phyloP scores from a whole-genome alignment of 2,113 vertebrate genomes.

The Megalops atlanticus region DNA sequence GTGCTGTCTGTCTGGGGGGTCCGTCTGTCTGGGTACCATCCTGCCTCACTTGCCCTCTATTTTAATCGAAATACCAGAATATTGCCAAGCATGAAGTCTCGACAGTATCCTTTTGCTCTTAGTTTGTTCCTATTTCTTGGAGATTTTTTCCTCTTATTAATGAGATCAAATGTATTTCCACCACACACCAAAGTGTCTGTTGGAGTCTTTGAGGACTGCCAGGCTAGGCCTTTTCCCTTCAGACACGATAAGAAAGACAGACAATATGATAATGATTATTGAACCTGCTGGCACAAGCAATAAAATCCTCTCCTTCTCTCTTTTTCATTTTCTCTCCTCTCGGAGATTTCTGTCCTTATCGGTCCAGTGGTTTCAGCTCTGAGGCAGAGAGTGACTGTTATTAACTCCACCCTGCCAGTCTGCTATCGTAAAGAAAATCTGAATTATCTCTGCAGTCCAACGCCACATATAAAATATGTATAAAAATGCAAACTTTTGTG shows the following conservation, averaged over 20 bases:
- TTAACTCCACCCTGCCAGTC: constrained; percentile 42
- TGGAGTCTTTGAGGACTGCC: constrained; percentile 42
- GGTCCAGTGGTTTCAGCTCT: constrained; percentile 55
- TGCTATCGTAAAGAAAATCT: constrained; percentile 45
- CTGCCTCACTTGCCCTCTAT: not conserved
- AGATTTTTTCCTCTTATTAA: constrained; percentile 52
- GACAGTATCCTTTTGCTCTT: constrained; percentile 37
- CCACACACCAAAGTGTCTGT: constrained; percentile 31
- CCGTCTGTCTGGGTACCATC: not conserved
- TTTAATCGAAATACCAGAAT: not conserved
- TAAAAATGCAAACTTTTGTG: constrained; percentile 28
- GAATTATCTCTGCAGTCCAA: constrained; percentile 38
- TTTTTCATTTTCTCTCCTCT: constrained; percentile 40
- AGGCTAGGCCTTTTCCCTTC: constrained; percentile 33
- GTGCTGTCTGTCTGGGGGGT: not conserved
- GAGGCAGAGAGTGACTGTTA: constrained; percentile 52
- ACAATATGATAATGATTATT: constrained; percentile 70
- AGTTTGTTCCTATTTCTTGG: constrained; percentile 26
- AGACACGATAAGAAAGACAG: constrained; percentile 50
- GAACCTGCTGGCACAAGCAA: constrained; percentile 74
- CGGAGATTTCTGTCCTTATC: constrained; percentile 55
- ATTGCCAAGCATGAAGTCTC: not conserved
- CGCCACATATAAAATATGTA: constrained; percentile 23
- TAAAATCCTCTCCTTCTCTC: constrained; percentile 52
- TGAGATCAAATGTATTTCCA: constrained; percentile 51